Evolutionary conservation across 2,888 invertebrate genomes (phyloP).

Genomic region (Zaprionus obscuricornis): DNA sequence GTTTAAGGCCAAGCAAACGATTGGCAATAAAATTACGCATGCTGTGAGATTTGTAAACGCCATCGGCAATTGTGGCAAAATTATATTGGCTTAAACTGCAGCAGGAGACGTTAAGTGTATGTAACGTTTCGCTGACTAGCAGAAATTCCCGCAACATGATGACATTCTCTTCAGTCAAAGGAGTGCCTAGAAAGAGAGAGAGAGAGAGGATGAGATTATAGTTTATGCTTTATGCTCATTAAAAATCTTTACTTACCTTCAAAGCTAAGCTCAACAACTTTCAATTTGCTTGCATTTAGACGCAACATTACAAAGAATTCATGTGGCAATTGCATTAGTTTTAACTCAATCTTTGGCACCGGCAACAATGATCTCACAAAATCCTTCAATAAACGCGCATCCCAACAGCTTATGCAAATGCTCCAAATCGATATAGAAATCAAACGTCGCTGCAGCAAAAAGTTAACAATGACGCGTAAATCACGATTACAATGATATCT

Average conservation of each 20-base stretch:
- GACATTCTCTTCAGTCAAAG: slow-evolving; percentile 44
- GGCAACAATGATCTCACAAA: slow-evolving; percentile 55
- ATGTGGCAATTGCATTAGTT: slow-evolving; percentile 61
- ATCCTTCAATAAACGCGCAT: slow-evolving; percentile 40
- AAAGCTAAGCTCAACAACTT: slow-evolving; percentile 60
- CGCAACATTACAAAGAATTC: slow-evolving; percentile 67
- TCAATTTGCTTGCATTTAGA: slow-evolving; percentile 44
- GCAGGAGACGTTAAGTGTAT: slow-evolving; percentile 56
- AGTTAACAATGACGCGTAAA: slow-evolving; percentile 68
- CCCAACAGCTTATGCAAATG: slow-evolving; percentile 33
- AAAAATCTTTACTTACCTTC: slow-evolving; percentile 54
- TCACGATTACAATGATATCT: slow-evolving; percentile 62
- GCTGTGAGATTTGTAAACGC: slow-evolving; percentile 72
- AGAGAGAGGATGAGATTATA: too few species aligned
- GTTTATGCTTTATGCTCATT: too few species aligned
- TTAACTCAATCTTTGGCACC: slow-evolving; percentile 58
- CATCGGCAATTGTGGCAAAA: slow-evolving; percentile 80
- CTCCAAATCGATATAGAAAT: slow-evolving; percentile 48
- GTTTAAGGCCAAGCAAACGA: slow-evolving; percentile 55
- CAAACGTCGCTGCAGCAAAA: slow-evolving; percentile 50
- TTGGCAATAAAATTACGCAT: slow-evolving; percentile 65
- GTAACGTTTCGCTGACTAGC: slow-evolving; percentile 51
- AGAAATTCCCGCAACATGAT: slow-evolving; percentile 60
- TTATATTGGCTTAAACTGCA: slow-evolving; percentile 77
- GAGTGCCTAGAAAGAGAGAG: too few species aligned